Evolutionary conservation across 2,113 vertebrate species (phyloP).

Genomic region (Zosterops pallidus): DNA sequence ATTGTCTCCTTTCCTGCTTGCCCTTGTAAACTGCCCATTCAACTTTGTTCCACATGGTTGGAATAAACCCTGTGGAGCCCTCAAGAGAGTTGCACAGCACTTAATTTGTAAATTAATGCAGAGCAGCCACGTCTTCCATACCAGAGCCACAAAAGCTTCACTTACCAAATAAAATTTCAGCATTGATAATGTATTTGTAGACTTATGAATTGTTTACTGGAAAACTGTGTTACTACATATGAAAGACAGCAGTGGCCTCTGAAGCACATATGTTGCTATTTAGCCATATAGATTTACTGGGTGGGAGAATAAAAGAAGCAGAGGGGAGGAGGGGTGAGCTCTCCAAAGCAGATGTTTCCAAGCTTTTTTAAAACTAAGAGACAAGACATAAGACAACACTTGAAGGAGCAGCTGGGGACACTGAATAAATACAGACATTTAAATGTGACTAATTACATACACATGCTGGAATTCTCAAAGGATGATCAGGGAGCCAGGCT

Average conservation of each 20-base stretch:
- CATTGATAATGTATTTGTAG: not conserved
- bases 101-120: not conserved
- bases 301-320: not conserved
- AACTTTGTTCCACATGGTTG: not conserved
- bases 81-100: not conserved
- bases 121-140: not conserved
- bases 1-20: constrained; percentile 22
- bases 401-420: constrained; percentile 58
- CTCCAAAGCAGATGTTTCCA: constrained; percentile 44
- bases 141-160: not conserved
- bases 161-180: not conserved
- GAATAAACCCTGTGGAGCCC: not conserved
- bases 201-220: not conserved
- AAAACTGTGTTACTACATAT: not conserved
- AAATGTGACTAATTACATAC: constrained; percentile 67
- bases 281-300: not conserved
- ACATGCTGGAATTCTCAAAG: constrained; percentile 59
- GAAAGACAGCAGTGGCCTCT: not conserved
- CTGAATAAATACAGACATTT: constrained; percentile 59
- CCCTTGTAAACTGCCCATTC: not conserved
- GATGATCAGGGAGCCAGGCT: constrained; percentile 43
- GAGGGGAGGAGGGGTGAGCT: not conserved
- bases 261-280: not conserved
- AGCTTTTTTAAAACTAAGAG: constrained; percentile 43
- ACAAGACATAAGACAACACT: constrained; percentile 40